A percentile compares a stretch with the other conserved stretches of the same genome.
Evolutionary conservation across 1,140 invertebrate species (phyloP).

Genomic region (Brachionus koreanus): DNA sequence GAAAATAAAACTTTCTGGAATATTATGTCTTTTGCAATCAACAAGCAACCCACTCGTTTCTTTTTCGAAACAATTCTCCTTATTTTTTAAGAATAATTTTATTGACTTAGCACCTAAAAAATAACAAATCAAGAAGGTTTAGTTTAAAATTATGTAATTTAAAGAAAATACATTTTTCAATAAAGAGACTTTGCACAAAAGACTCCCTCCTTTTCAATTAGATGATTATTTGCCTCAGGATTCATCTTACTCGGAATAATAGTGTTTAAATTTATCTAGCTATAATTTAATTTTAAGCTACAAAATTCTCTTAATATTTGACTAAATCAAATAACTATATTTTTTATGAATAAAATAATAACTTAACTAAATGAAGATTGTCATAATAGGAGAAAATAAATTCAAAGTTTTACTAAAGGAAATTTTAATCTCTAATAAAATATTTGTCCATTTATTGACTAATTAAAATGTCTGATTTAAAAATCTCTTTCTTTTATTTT

Average conservation of each 20-base stretch:
- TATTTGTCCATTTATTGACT: not conserved
- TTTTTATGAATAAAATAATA: too few species aligned
- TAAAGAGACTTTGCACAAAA: not conserved
- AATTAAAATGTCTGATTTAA: not conserved
- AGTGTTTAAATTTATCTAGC: not conserved
- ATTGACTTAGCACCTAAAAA: constrained; percentile 2
- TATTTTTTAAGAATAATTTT: not conserved
- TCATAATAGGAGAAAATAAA: not conserved
- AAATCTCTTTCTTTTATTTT: too few species aligned
- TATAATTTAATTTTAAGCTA: not conserved
- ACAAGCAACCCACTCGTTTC: not conserved
- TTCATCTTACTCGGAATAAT: not conserved
- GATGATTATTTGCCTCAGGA: not conserved
- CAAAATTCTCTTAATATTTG: not conserved
- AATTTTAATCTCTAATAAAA: not conserved
- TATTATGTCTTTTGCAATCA: not conserved
- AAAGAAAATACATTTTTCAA: not conserved
- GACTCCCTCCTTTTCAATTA: not conserved
- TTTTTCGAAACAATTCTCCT: not conserved
- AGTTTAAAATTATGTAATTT: not conserved
- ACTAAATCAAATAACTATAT: not conserved
- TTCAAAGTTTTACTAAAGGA: not conserved
- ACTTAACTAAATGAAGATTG: too few species aligned
- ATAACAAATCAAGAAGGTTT: not conserved
- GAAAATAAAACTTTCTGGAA: not conserved